A percentile compares a stretch with the other conserved stretches of the same genome.
These are phyloP conservation scores for Acleris cristana DNA, from an alignment of 2,888 invertebrate species.

Conservation along the genomic window DNA sequence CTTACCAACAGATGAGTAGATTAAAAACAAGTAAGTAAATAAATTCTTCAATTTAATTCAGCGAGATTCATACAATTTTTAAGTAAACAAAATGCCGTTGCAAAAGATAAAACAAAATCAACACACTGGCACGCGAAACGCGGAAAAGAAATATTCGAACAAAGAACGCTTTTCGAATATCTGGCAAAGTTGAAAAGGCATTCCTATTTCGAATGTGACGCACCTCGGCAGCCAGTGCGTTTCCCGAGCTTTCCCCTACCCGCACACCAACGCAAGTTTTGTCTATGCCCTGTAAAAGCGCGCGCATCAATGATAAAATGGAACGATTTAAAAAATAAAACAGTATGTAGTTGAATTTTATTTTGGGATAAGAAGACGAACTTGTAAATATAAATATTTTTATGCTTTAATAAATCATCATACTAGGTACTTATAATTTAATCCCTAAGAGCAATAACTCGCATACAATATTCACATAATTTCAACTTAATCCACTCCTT, in stretches of 20 bases:
- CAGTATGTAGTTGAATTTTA: too few species aligned
- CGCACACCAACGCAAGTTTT: slow-evolving; percentile 53
- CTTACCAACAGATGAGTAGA: too few species aligned
- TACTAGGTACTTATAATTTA: slow-evolving; percentile 26
- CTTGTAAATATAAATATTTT: not conserved
- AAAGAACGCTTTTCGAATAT: slow-evolving; percentile 56
- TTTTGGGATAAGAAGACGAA: too few species aligned
- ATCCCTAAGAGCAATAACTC: slow-evolving; percentile 32
- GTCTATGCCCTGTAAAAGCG: slow-evolving; percentile 14
- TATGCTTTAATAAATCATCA: slow-evolving; percentile 7
- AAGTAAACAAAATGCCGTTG: slow-evolving; percentile 19
- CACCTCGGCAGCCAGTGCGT: slow-evolving; percentile 50
- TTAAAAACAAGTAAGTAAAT: too few species aligned
- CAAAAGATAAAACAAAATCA: slow-evolving; percentile 28
- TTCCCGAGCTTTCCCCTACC: slow-evolving; percentile 69
- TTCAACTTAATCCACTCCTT: slow-evolving; percentile 64
- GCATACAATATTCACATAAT: slow-evolving; percentile 37
- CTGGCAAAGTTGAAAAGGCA: slow-evolving; percentile 68
- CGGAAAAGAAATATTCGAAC: slow-evolving; percentile 40
- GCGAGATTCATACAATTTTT: not conserved
- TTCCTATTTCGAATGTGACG: slow-evolving; percentile 72
- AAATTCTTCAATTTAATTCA: too few species aligned
- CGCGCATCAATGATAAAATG: slow-evolving; percentile 24
- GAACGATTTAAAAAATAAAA: slow-evolving; percentile 3
- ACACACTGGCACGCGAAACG: slow-evolving; percentile 26